Evolutionary conservation across 2,113 vertebrate species (phyloP), one percentile per base, ranked within the genome.

Genomic region (Pachypanchax playfairii): DNA sequence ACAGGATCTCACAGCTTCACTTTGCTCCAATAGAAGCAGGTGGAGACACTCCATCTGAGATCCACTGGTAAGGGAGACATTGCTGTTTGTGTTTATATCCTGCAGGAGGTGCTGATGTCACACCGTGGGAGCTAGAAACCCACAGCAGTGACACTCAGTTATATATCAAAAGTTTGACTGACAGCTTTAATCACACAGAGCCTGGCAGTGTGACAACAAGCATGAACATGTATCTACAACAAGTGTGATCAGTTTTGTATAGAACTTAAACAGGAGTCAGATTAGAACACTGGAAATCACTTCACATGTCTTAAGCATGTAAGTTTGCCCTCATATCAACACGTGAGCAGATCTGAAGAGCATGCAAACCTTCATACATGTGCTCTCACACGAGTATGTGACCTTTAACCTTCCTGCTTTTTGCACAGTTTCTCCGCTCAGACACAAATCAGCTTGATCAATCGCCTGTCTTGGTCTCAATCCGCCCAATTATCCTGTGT

Each of bases 401-500:
- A 89, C 91, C 87, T 89, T 91, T 88, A 74, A 83, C 87, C 87
- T 60, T 75, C 55, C 79, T 20, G 50, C 29, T 79, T 73, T 56
- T 66, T 44, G 75, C 42, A 53, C 56, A 54, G 12, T 48, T 54
- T 75, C 73, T 79, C 75, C 70, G 65, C 17, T 42, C 65, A 75
- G 73, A 91, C 83, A 88, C 92, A 93, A 91, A 93, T 93, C 91
- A 91, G 72, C 80, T 62, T 49, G 90, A 89, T 87, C 75, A 88
- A 89, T 88, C 41, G 17, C 71, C 69, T 48, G 60, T 70, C 85
- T 87, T 75, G 83, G 89, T 80, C 88, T 85, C 84, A 70, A 91
- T 91, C 85, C 62, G 12, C 87, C 91, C 91, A 96, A 96, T 96
- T 94, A 94, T 92, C 92, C 85, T 77, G 51, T 83, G 80, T 86